A percentile compares a stretch with the other conserved stretches of the same genome.
These are phyloP conservation scores for Drosophila pullipes DNA, from an alignment of 2,888 invertebrate species.

Conservation along the genomic window DNA sequence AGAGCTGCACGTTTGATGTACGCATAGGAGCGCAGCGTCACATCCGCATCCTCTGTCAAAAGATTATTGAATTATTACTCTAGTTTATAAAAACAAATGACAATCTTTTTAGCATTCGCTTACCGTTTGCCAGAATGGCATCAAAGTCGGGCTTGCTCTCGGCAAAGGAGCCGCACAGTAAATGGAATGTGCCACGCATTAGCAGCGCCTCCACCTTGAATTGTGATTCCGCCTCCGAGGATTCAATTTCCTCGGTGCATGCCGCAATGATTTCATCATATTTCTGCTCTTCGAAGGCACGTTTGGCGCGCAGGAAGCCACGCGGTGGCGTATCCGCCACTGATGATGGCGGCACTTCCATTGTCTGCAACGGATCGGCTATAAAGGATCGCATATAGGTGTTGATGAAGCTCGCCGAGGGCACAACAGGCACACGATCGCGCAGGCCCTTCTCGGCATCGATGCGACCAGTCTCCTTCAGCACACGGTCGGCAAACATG, in stretches of 20 bases:
- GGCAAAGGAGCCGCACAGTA: conserved; percentile 91
- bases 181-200: conserved; percentile 93
- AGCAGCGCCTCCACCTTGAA: conserved; percentile 90
- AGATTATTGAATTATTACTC: background rate
- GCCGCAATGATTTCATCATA: conserved; percentile 92
- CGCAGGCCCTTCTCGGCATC: conserved; percentile 92
- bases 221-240: conserved; percentile 87
- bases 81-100: background rate
- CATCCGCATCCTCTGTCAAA: conserved; percentile 86
- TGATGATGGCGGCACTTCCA: conserved; percentile 83
- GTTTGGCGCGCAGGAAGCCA: conserved; percentile 90
- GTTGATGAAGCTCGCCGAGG: conserved; percentile 94
- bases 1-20: conserved; percentile 95
- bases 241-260: conserved; percentile 92
- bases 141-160: conserved; percentile 91
- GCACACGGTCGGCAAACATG: conserved; percentile 93
- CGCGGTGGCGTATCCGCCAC: conserved; percentile 76
- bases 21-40: conserved; percentile 92
- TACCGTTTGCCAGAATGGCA: conserved; percentile 88
- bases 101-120: conserved; percentile 18
- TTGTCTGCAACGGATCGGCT: conserved; percentile 91
- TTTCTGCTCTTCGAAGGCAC: conserved; percentile 89
- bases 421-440: conserved; percentile 90
- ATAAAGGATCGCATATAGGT: conserved; percentile 95
- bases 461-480: conserved; percentile 89